A percentile compares a stretch with the other conserved stretches of the same genome.
Conservation (phyloP, 2,113 vertebrate genomes). For the Gallinago paraguaiae region DNA sequence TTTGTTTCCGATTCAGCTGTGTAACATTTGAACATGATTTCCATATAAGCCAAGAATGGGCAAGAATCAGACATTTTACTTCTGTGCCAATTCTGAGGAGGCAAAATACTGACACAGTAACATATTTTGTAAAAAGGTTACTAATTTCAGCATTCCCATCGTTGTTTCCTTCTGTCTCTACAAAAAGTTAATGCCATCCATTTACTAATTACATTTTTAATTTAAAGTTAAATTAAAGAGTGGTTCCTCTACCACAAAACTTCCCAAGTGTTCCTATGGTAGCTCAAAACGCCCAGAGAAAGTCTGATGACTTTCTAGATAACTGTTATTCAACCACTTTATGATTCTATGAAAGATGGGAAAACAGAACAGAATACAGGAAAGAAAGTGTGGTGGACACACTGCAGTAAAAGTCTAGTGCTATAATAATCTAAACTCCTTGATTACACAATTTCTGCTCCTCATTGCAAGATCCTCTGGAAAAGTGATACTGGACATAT, state of each 20-base stretch:
- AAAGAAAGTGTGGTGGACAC: neutral
- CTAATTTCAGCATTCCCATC: neutral
- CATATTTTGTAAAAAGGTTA: neutral
- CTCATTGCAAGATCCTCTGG: neutral
- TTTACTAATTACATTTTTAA: neutral
- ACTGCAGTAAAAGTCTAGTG: neutral
- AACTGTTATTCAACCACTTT: neutral
- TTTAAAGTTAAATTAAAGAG: neutral
- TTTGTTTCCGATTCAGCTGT: neutral
- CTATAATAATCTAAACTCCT: neutral
- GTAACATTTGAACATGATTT: neutral
- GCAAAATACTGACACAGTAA: neutral
- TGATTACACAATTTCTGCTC: neutral
- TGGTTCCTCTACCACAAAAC: neutral
- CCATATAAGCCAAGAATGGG: neutral
- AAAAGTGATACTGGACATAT: neutral
- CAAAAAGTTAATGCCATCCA: neutral
- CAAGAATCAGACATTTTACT: neutral
- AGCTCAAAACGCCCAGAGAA: neutral
- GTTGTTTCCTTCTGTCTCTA: neutral
- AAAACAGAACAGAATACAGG: neutral
- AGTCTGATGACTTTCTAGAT: neutral
- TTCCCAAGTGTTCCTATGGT: fast-evolving
- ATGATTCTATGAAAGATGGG: neutral
- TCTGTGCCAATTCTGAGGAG: neutral